Conservation (phyloP, 2,113 vertebrate genomes). For the Osmerus mordax region DNA sequence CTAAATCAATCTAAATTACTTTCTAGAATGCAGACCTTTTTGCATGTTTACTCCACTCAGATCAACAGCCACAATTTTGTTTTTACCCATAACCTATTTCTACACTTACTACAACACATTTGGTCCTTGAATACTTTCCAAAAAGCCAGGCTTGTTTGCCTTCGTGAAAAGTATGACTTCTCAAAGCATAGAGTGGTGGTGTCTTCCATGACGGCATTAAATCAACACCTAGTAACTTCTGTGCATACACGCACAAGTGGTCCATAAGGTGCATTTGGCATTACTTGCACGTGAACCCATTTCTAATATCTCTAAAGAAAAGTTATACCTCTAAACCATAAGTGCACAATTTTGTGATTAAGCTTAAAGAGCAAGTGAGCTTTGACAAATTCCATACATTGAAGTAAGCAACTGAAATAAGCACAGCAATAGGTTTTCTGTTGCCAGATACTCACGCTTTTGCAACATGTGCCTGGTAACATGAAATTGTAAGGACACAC, state of each 20-base stretch:
- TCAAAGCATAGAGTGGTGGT: slow-evolving; percentile 6
- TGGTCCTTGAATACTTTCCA: not conserved
- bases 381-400: not conserved
- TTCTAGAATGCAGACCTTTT: not conserved
- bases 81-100: slow-evolving; percentile 32
- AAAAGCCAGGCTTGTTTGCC: slow-evolving; percentile 20
- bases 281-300: slow-evolving; percentile 31
- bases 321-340: too few relatives aligned
- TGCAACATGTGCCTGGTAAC: not conserved
- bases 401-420: not conserved
- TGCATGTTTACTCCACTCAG: not conserved
- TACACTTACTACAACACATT: slow-evolving; percentile 1
- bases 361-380: too few relatives aligned
- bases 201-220: slow-evolving; percentile 9
- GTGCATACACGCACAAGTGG: slow-evolving; percentile 36
- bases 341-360: too few relatives aligned
- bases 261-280: slow-evolving; percentile 46
- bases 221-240: slow-evolving; percentile 33
- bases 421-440: not conserved
- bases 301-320: not conserved
- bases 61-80: slow-evolving; percentile 3
- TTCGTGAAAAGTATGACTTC: slow-evolving; percentile 6
- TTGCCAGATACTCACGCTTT: slow-evolving; percentile 21
- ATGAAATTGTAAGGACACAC: slow-evolving; percentile 3
- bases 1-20: not conserved